Evolutionary conservation across 2,888 invertebrate species (phyloP).

Genomic region (Ramazzottius varieornatus): DNA sequence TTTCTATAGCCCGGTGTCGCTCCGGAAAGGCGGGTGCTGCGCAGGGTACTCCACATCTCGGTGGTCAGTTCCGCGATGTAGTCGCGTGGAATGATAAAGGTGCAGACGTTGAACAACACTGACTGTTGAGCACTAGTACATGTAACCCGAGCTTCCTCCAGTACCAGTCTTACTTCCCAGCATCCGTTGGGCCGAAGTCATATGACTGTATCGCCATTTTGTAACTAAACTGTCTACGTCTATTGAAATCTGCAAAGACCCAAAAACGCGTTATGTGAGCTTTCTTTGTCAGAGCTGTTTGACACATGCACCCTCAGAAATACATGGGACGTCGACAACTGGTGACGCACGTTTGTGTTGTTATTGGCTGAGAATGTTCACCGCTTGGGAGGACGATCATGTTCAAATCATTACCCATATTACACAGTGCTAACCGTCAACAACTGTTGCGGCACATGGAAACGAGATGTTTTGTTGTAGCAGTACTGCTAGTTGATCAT

Average conservation of each 20-base stretch:
- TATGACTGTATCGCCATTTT: slow-evolving; percentile 97
- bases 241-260: slow-evolving; percentile 47
- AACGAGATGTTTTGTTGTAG: slow-evolving; percentile 79
- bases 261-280: no score
- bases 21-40: no score
- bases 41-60: slow-evolving; percentile 31
- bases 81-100: slow-evolving; percentile 70
- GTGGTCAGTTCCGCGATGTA: slow-evolving; percentile 63
- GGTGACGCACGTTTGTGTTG: no score
- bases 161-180: slow-evolving; percentile 91
- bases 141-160: slow-evolving; percentile 92
- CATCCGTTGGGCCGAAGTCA: slow-evolving; percentile 94
- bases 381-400: no score
- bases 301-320: no score
- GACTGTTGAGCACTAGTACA: slow-evolving; percentile 79
- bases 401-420: no score
- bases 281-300: no score
- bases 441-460: slow-evolving; percentile 89
- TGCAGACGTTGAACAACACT: slow-evolving; percentile 95
- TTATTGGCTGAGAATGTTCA: no score
- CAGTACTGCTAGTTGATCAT: slow-evolving; percentile 96
- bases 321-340: no score
- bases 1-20: no score
- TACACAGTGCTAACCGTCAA: slow-evolving; percentile 50
- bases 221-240: slow-evolving; percentile 92